Evolutionary conservation across 1,140 invertebrate genomes (phyloP).

Genomic region (Contarinia nasturtii): DNA sequence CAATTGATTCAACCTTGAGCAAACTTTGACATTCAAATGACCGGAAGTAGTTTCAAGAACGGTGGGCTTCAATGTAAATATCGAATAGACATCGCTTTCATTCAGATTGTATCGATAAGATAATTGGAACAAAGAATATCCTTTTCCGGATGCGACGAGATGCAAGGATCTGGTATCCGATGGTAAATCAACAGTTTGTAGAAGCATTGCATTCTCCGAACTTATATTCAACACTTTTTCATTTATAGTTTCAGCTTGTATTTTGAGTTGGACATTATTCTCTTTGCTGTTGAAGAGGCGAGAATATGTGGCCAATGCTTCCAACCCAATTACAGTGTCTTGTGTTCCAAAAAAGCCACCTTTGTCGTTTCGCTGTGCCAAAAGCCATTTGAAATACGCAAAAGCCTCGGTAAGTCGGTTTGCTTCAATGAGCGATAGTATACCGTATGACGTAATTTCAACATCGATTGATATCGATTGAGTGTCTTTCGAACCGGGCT

Average conservation of each 20-base stretch:
- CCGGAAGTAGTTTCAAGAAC: slow-evolving; percentile 44
- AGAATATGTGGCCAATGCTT: slow-evolving; percentile 31
- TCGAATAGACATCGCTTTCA: slow-evolving; percentile 56
- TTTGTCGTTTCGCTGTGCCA: slow-evolving; percentile 48
- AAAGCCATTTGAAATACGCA: slow-evolving; percentile 47
- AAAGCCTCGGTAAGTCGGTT: slow-evolving; percentile 33
- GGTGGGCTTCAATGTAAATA: slow-evolving; percentile 59
- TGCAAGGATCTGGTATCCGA: slow-evolving; percentile 19
- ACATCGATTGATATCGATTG: slow-evolving; percentile 27
- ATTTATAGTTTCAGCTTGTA: slow-evolving; percentile 29
- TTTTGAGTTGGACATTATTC: slow-evolving; percentile 18
- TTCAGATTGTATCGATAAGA: slow-evolving; percentile 65
- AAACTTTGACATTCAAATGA: slow-evolving; percentile 52
- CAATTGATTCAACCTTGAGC: slow-evolving; percentile 23
- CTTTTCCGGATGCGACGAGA: slow-evolving; percentile 46
- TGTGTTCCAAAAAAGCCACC: slow-evolving; percentile 61
- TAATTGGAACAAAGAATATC: slow-evolving; percentile 60
- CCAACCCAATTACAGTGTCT: slow-evolving; percentile 45
- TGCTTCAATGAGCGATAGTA: slow-evolving; percentile 39
- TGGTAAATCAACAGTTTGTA: slow-evolving; percentile 18
- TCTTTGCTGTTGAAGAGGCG: slow-evolving; percentile 8
- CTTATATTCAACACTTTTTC: slow-evolving; percentile 36
- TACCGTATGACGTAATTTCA: slow-evolving; percentile 56
- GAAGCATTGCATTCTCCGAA: slow-evolving; percentile 24
- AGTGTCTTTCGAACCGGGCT: slow-evolving; percentile 7